Conservation (phyloP, 2,797 vertebrate species). For the Microctenopoma steveboyesi region DNA sequence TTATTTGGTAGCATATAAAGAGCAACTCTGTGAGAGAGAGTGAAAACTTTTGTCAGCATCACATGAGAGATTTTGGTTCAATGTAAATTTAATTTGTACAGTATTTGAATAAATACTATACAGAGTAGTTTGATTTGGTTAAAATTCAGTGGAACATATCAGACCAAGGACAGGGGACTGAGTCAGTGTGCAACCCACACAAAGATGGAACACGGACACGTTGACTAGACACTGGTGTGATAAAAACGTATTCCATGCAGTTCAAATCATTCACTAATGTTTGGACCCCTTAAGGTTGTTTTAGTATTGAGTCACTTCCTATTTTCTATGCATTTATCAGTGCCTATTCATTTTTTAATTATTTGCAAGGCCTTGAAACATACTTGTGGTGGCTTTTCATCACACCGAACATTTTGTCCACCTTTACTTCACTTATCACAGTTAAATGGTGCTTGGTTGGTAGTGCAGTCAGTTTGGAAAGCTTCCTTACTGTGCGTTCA, state of each 20-base stretch:
- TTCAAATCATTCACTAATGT: conserved; percentile 21
- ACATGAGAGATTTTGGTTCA: no score
- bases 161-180: background rate
- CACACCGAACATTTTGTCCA: conserved; percentile 18
- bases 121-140: no score
- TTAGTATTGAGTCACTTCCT: conserved; percentile 11
- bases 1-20: no score
- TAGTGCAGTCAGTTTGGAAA: conserved; percentile 6
- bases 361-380: conserved; percentile 18
- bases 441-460: conserved; percentile 15
- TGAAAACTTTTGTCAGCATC: no score
- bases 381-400: conserved; percentile 23
- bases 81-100: no score
- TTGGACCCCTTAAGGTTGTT: conserved; percentile 12
- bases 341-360: conserved; percentile 12
- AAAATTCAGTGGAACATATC: background rate
- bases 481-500: background rate
- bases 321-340: background rate
- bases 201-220: background rate
- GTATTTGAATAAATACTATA: no score
- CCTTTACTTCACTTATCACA: conserved; percentile 30
- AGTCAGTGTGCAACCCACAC: conserved; percentile 16
- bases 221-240: background rate
- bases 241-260: conserved; percentile 1
- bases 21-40: no score